These are phyloP conservation scores for Mareca strepera DNA, from an alignment of 2,797 vertebrate species.

Conservation along the genomic window DNA sequence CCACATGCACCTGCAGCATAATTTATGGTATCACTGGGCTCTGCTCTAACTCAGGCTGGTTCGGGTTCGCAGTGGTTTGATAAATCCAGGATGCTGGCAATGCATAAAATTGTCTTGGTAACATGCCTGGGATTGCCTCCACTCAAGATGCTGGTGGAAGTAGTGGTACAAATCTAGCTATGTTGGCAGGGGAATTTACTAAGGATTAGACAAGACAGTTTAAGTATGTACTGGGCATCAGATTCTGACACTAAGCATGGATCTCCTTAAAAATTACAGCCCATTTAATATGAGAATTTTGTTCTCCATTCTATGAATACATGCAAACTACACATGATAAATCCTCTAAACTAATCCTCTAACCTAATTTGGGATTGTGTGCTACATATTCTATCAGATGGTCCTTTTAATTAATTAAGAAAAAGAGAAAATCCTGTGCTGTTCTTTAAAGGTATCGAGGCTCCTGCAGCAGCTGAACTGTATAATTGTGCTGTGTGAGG, in stretches of 20 bases:
- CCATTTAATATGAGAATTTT: not conserved
- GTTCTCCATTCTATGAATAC: not conserved
- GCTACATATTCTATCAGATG: not conserved
- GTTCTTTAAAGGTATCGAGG: not conserved
- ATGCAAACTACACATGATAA: not conserved
- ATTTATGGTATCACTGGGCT: not conserved
- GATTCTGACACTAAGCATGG: not conserved
- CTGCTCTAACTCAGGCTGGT: not conserved
- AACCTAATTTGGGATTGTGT: constrained; percentile 9
- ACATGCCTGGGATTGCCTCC: not conserved
- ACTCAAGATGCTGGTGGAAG: not conserved
- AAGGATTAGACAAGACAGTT: not conserved
- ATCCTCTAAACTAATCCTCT: constrained; percentile 13
- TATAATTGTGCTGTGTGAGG: not conserved
- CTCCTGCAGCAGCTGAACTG: not conserved
- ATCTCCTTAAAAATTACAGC: constrained; percentile 21
- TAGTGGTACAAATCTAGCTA: not conserved
- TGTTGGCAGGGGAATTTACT: not conserved
- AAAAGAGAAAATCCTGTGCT: not conserved
- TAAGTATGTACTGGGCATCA: not conserved
- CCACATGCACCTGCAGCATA: not conserved
- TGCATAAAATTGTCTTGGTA: not conserved
- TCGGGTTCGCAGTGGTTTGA: not conserved
- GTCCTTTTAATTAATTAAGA: constrained; percentile 5
- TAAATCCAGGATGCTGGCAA: not conserved